A percentile compares a stretch with the other conserved stretches of the same genome.
Evolutionary conservation across 37 sponge, comb jelly and placozoan genomes (phyloP).

Genomic region (Bolinopsis microptera): DNA sequence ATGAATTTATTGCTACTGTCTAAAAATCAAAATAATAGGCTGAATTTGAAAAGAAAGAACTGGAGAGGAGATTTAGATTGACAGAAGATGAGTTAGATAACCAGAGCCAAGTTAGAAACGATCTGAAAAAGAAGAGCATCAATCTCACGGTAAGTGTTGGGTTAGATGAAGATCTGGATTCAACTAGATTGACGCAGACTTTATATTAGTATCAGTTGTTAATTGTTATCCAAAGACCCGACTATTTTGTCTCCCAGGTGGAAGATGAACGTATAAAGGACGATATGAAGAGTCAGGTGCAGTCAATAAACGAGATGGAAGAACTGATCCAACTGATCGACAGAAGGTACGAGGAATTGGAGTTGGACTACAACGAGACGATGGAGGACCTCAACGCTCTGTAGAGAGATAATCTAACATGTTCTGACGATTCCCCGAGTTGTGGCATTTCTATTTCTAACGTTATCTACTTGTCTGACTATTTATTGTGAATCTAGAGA

Average conservation of each 20-base stretch:
- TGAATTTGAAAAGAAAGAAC: conserved; percentile 59
- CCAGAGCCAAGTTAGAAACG: not conserved
- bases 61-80: conserved; percentile 58
- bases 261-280: conserved; percentile 44
- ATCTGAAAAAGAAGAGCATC: conserved; percentile 7
- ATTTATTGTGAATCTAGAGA: too few species aligned
- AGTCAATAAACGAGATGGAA: conserved; percentile 45
- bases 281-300: conserved; percentile 46
- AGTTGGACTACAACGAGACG: conserved; percentile 43
- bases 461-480: too few species aligned
- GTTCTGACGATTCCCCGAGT: too few species aligned
- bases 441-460: too few species aligned
- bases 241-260: not conserved
- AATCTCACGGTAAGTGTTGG: not conserved
- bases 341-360: not conserved
- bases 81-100: conserved; percentile 37
- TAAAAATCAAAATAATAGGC: too few species aligned
- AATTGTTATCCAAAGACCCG: not conserved
- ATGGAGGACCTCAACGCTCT: conserved; percentile 63
- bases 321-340: conserved; percentile 34
- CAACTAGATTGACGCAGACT: too few species aligned
- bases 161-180: not conserved
- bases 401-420: conserved; percentile 14
- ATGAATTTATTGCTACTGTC: too few species aligned
- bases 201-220: too few species aligned